Evolutionary conservation across 2,113 vertebrate species (phyloP), one percentile per base, ranked within the genome.

Genomic region (Cacatua alba): DNA sequence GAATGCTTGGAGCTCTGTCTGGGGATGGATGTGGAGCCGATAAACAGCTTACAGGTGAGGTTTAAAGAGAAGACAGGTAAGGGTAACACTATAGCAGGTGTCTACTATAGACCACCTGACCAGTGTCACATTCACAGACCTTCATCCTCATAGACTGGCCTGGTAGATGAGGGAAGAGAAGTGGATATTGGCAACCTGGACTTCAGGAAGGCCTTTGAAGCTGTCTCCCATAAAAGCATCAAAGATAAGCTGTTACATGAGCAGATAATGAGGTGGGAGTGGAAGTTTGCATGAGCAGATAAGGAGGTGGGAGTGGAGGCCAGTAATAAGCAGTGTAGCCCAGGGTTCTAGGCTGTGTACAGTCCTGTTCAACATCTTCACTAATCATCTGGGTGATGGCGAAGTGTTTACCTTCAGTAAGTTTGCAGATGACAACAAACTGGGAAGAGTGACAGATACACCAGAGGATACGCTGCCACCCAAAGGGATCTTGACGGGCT

Each of bases 121-220:
- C 21, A 72, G 12, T 15, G 31, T 60, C 37, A 43, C 10, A n/a
- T 74, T 53, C 46, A 80, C 14, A 53, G 24, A 26, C 29, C 4
- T 11, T 69, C 39, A 53, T 14, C 8, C 7, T 53, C 19, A 20
- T 14, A 8, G 10, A 8, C 14, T 63, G 8, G 2, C 23, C 52
- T 39, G 5, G 19, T 55, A 62, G 11, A 55, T 19, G 41, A 78
- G 6, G 5, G 13, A 24, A 82, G 31, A 39, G 3, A 8, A 78
- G 29, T 0, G 1, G 37, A 48, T 48, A 53, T 5, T 19, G 7
- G 31, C 10, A n/a, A 31, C 12, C 28, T 11, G 3, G 59, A 62
- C 81, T 78, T 82, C 2, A 0, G 46, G 57, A 71, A 37, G 70
- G 25, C 6, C 11, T 49, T 71, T 67, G 51, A 37, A 6, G 20